A percentile compares a stretch with the other conserved stretches of the same genome.
Evolutionary conservation across 2,888 invertebrate species (phyloP).

Genomic region (Adela reaumurella): DNA sequence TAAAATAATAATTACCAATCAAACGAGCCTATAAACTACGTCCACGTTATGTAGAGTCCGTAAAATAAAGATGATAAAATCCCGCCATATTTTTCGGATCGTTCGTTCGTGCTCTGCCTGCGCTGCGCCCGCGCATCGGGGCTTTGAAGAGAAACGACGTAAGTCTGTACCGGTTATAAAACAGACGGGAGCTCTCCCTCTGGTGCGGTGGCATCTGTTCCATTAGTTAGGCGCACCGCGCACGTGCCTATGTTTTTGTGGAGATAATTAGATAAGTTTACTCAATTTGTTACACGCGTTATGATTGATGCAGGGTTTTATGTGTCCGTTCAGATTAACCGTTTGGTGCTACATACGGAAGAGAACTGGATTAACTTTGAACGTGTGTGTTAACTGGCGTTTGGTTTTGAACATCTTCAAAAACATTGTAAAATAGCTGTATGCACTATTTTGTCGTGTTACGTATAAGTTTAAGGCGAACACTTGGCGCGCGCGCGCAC

Average conservation of each 20-base stretch:
- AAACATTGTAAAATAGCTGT: no score
- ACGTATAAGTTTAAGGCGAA: no score
- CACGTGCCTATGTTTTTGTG: not conserved
- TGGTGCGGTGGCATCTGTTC: not conserved
- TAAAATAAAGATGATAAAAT: no score
- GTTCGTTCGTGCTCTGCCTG: no score
- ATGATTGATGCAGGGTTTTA: not conserved
- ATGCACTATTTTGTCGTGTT: no score
- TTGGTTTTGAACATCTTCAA: no score
- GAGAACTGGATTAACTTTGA: not conserved
- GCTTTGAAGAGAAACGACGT: not conserved
- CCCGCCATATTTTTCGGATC: no score
- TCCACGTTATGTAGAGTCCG: not conserved
- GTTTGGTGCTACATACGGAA: not conserved
- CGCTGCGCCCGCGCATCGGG: not conserved
- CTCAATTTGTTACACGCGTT: not conserved
- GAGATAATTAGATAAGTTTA: not conserved
- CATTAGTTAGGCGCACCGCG: no score
- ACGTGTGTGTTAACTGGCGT: not conserved
- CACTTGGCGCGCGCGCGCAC: no score
- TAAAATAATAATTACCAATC: not conserved
- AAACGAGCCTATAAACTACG: not conserved
- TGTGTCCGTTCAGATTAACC: not conserved
- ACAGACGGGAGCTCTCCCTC: not conserved
- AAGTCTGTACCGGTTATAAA: not conserved